Base-by-base conservation (phyloP, 1,140 invertebrate genomes). In the Pseudomyrmex gracilis region DNA sequence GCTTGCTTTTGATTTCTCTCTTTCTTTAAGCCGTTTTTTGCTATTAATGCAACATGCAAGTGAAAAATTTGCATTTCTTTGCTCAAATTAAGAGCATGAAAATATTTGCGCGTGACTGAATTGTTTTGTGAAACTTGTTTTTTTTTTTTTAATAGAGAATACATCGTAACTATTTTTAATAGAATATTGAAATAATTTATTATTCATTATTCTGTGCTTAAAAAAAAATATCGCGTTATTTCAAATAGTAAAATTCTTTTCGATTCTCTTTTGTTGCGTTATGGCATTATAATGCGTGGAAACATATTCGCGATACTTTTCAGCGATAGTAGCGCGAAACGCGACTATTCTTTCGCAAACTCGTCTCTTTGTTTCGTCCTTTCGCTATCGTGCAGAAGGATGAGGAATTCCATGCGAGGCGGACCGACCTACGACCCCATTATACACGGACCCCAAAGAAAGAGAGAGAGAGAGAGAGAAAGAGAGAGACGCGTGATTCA, bases 401-500 rank as follows among this genome's bases (percentile, higher is more conserved):
- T 60, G 83, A 91, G 77, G 86, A 89, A 86, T 90, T 83, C 85
- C 88, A 74, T 88, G 85, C 78, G 83, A 91, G 87, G 85, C 87
- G 89, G 85, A 80, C 86, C 86, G 87, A 89, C 87, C 87, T 88
- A 77, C 82, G 86, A 84, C 86, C 90, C 86, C 86, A 88, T 90
- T 91, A 91, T 91, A 90, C 89, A 90, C 86, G 87, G 84, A 34
- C 45, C 76, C 85, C 66, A 82, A 85, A 87, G 86, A 85, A 87
- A 24, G 3, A 34, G 34, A 34, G 0, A 34, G 34, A 34, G 5
- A 34, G 5, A 34, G 34, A 34, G 5, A 34, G 34, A 34, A 5
- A 34, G 34, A 34, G 34, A 34, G n/a, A n/a, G 85, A 87, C 87
- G 85, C 84, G 88, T 91, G 90, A 92, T 90, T 90, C 90, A 90